These are phyloP conservation scores for Oxygymnocypris stewartii DNA, from an alignment of 2,113 vertebrate species.

Conservation along the genomic window DNA sequence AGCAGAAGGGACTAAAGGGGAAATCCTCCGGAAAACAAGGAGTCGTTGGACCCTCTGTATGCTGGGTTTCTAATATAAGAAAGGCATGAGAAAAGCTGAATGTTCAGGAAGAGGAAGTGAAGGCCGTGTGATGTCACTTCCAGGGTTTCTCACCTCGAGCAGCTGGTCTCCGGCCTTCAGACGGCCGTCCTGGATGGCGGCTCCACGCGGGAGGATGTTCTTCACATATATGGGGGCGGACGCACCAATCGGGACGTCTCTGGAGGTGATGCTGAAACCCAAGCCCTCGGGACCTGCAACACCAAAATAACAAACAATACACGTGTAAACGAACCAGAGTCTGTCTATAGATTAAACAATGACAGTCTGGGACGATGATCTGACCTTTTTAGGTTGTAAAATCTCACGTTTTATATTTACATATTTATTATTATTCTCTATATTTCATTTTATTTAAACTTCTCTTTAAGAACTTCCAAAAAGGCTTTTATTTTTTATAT, in stretches of 20 bases:
- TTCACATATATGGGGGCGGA: constrained; percentile 95
- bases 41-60: not conserved
- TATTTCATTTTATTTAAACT: too few relatives aligned
- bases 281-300: constrained; percentile 89
- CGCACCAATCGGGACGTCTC: constrained; percentile 92
- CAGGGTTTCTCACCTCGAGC: constrained; percentile 81
- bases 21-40: constrained; percentile 25
- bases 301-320: not conserved
- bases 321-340: not conserved
- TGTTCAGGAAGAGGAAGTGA: not conserved
- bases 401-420: too few relatives aligned
- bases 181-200: constrained; percentile 92
- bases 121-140: not conserved
- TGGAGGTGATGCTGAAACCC: constrained; percentile 97
- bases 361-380: not conserved
- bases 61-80: not conserved
- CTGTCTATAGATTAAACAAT: not conserved
- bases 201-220: constrained; percentile 93
- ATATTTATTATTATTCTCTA: too few relatives aligned
- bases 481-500: too few relatives aligned
- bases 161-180: constrained; percentile 93
- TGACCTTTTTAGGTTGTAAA: not conserved
- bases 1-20: not conserved
- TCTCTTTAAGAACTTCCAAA: too few relatives aligned
- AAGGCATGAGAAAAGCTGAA: not conserved